A percentile compares a stretch with the other conserved stretches of the same genome.
These are phyloP conservation scores for Aphodius granarius DNA, from an alignment of 2,888 invertebrate species.

Conservation along the genomic window DNA sequence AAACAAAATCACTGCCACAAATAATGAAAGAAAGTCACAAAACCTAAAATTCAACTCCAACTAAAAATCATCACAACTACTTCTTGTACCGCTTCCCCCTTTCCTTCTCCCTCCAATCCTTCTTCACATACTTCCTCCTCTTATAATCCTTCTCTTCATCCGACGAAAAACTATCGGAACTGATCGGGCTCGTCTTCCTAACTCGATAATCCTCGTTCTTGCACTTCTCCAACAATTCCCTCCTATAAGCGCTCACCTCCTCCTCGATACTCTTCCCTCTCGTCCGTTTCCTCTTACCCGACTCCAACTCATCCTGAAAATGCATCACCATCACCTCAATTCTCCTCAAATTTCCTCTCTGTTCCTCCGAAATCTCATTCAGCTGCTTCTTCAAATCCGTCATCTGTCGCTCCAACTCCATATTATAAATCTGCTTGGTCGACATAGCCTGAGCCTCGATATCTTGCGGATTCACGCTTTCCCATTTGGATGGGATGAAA, in stretches of 20 bases:
- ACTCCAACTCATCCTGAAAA: conserved; percentile 91
- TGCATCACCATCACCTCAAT: conserved; percentile 90
- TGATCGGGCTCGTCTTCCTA: conserved; percentile 27
- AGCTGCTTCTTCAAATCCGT: conserved; percentile 55
- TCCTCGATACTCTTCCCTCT: conserved; percentile 68
- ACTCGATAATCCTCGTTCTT: conserved; percentile 43
- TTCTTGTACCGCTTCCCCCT: conserved; percentile 19
- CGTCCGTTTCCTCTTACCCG: conserved; percentile 69
- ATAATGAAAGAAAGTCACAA: neutral
- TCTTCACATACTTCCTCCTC: conserved; percentile 21
- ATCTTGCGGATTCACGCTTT: conserved; percentile 85
- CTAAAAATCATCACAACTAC: neutral
- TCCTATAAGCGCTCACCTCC: conserved; percentile 83
- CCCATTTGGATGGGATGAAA: conserved; percentile 93
- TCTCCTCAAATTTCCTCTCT: conserved; percentile 67
- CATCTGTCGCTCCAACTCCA: conserved; percentile 45
- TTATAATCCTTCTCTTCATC: conserved; percentile 28
- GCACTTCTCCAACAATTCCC: conserved; percentile 70
- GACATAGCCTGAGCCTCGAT: conserved; percentile 79
- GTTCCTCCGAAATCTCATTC: conserved; percentile 43
- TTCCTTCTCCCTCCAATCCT: conserved; percentile 25
- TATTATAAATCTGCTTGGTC: conserved; percentile 79
- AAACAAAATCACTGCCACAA: neutral
- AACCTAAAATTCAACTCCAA: neutral
- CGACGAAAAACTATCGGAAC: conserved; percentile 30